These are phyloP conservation scores for Sussaba pulchella DNA, from an alignment of 2,888 invertebrate species.

Conservation along the genomic window DNA sequence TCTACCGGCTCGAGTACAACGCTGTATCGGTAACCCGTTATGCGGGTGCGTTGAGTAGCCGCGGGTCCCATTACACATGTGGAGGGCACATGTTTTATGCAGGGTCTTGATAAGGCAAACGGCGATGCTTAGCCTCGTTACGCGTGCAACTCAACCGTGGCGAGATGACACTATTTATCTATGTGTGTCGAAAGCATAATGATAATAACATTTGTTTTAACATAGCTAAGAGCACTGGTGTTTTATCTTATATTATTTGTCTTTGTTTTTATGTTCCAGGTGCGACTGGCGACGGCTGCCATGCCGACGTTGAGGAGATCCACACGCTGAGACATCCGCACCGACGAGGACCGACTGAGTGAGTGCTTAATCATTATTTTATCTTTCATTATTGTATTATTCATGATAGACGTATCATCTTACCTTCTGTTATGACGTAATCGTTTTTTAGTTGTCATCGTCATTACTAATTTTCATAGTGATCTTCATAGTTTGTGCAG, in stretches of 20 bases:
- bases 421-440: too few relatives aligned
- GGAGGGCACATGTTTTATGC: constrained; percentile 64
- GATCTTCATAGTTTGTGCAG: too few relatives aligned
- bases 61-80: constrained; percentile 54
- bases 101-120: constrained; percentile 61
- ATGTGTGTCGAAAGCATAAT: background rate
- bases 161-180: background rate
- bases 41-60: constrained; percentile 40
- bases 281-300: constrained; percentile 56
- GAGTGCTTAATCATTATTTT: constrained; percentile 46
- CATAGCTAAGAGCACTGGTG: too few relatives aligned
- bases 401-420: background rate
- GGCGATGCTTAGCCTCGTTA: constrained; percentile 39
- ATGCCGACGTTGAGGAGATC: constrained; percentile 57
- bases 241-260: too few relatives aligned
- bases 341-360: constrained; percentile 58
- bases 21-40: constrained; percentile 34
- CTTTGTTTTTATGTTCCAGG: constrained; percentile 36
- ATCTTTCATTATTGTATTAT: too few relatives aligned
- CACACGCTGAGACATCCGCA: constrained; percentile 57
- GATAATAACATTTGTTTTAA: too few relatives aligned
- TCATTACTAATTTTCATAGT: too few relatives aligned
- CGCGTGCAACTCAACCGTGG: background rate
- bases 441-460: too few relatives aligned
- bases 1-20: background rate